A percentile compares a stretch with the other conserved stretches of the same genome.
Evolutionary conservation across 2,888 invertebrate genomes (phyloP).

Genomic region (Apocheima hispidaria): DNA sequence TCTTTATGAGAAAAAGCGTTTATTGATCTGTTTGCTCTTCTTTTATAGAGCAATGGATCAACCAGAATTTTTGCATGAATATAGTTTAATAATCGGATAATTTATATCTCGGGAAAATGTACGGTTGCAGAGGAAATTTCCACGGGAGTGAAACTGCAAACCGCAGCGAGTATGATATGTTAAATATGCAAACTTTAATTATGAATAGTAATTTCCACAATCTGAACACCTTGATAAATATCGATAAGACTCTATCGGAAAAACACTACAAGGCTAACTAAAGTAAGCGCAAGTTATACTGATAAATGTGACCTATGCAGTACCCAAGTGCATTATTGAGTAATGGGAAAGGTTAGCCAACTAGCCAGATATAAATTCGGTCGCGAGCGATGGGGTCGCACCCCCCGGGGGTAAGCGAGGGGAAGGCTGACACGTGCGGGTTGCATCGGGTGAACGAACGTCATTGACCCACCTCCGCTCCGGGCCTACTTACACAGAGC

Average conservation of each 20-base stretch:
- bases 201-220: background rate
- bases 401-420: constrained; percentile 47
- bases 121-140: no score
- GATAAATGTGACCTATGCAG: constrained; percentile 23
- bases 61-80: no score
- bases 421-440: constrained; percentile 79
- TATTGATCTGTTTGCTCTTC: no score
- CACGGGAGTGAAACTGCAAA: no score
- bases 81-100: no score
- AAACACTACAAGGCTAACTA: background rate
- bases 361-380: constrained; percentile 36
- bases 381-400: constrained; percentile 32
- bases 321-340: constrained; percentile 33
- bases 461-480: constrained; percentile 81
- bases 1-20: no score
- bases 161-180: no score
- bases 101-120: no score
- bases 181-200: background rate
- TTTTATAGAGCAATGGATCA: no score
- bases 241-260: background rate
- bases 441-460: constrained; percentile 83
- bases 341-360: constrained; percentile 42
- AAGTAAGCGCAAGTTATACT: background rate
- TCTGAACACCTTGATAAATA: background rate
- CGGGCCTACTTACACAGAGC: constrained; percentile 73